phyloP scores from a whole-genome alignment of 2,888 invertebrate genomes.

The Muschampia plurimacula region DNA sequence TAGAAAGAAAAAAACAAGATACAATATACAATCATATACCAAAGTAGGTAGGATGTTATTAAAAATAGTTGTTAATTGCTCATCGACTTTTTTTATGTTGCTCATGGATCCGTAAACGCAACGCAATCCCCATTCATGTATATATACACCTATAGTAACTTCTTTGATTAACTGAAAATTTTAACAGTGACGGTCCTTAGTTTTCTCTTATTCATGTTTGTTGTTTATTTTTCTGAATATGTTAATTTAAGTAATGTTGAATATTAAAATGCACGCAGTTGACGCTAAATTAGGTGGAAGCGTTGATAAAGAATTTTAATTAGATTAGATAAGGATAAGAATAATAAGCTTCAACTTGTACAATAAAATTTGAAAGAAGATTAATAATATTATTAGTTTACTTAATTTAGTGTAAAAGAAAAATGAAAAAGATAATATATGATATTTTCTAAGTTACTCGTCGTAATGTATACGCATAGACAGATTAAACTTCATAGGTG shows the following conservation, averaged over 20 bases:
- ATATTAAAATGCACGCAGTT: not conserved
- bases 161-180: not conserved
- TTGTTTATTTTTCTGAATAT: not conserved
- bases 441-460: too few species aligned
- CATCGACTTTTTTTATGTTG: slow-evolving; percentile 4
- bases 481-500: too few species aligned
- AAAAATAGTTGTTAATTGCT: slow-evolving; percentile 52
- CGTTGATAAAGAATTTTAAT: too few species aligned
- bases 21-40: slow-evolving; percentile 54
- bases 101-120: not conserved
- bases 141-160: not conserved
- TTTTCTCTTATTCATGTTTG: not conserved
- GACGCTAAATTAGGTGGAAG: not conserved
- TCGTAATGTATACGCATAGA: too few species aligned
- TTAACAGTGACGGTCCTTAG: not conserved
- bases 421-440: too few species aligned
- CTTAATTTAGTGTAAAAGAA: too few species aligned
- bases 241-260: not conserved
- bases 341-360: too few species aligned
- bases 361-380: too few species aligned
- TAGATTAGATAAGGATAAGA: too few species aligned
- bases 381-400: too few species aligned
- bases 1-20: not conserved
- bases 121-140: not conserved
- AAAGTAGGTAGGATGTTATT: slow-evolving; percentile 56